Conservation (phyloP, 1,140 invertebrate genomes). For the Sarcophaga bullata region DNA sequence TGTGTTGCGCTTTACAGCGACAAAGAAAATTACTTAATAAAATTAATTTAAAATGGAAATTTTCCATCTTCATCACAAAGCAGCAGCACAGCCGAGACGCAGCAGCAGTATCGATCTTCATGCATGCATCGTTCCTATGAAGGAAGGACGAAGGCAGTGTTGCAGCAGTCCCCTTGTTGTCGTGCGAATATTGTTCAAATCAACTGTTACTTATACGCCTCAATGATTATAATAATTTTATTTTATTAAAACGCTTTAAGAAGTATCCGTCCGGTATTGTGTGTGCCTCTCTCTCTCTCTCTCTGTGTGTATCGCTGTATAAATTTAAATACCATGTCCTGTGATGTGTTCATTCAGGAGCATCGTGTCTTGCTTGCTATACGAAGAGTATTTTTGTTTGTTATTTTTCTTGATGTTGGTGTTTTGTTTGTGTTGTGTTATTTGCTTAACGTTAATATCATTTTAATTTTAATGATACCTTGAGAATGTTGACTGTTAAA, state of each 20-base stretch:
- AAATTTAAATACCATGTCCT: neutral
- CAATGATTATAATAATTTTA: conserved; percentile 15
- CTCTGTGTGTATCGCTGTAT: neutral
- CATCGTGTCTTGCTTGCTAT: no score
- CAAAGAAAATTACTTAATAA: neutral
- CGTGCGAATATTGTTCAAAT: neutral
- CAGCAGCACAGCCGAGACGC: no score
- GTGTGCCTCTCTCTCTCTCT: neutral
- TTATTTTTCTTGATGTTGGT: no score
- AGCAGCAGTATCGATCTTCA: no score
- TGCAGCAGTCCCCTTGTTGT: no score
- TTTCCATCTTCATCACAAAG: neutral
- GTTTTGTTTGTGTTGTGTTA: neutral
- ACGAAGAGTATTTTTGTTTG: no score
- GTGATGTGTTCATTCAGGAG: neutral
- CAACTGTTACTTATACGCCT: conserved; percentile 21
- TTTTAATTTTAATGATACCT: conserved; percentile 27
- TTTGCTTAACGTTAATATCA: conserved; percentile 1
- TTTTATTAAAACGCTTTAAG: neutral
- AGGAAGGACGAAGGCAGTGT: no score
- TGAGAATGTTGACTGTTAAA: conserved; percentile 21
- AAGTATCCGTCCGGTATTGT: neutral
- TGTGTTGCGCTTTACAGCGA: no score
- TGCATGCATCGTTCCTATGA: no score
- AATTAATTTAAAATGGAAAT: conserved; percentile 6